Conservation (phyloP, 2,888 invertebrate genomes). For the Atethmia centrago region DNA sequence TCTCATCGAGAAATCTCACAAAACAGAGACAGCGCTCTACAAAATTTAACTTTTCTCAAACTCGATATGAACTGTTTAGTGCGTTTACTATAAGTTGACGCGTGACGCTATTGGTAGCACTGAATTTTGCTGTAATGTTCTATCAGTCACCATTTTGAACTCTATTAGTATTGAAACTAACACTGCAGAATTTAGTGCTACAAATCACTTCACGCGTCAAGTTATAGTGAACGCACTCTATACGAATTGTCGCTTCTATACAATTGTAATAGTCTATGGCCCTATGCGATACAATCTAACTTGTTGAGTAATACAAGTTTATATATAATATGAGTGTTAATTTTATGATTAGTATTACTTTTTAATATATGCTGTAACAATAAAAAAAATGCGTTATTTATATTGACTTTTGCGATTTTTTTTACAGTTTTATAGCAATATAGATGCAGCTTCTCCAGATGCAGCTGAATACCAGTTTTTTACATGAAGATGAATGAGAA, state of each 20-base stretch:
- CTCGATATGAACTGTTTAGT: too few relatives aligned
- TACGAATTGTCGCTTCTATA: neutral
- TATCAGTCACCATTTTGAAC: too few relatives aligned
- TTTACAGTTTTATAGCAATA: neutral
- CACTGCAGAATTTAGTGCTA: too few relatives aligned
- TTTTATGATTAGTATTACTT: slow-evolving; percentile 12
- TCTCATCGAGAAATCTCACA: too few relatives aligned
- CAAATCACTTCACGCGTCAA: too few relatives aligned
- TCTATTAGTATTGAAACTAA: too few relatives aligned
- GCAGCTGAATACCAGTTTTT: neutral
- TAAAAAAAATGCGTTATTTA: neutral
- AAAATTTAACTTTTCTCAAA: too few relatives aligned
- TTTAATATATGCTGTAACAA: neutral
- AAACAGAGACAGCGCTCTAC: too few relatives aligned
- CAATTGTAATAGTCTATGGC: neutral
- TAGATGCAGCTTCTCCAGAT: neutral
- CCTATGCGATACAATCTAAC: neutral
- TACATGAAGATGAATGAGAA: neutral
- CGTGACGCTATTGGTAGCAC: too few relatives aligned
- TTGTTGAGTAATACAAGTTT: slow-evolving; percentile 12
- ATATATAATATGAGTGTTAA: neutral
- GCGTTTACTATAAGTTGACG: too few relatives aligned
- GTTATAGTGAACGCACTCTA: too few relatives aligned
- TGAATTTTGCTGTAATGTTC: too few relatives aligned
- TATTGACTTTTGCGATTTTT: neutral